A percentile compares a stretch with the other conserved stretches of the same genome.
Evolutionary conservation across 2,113 vertebrate species (phyloP).

Genomic region (Python bivittatus): DNA sequence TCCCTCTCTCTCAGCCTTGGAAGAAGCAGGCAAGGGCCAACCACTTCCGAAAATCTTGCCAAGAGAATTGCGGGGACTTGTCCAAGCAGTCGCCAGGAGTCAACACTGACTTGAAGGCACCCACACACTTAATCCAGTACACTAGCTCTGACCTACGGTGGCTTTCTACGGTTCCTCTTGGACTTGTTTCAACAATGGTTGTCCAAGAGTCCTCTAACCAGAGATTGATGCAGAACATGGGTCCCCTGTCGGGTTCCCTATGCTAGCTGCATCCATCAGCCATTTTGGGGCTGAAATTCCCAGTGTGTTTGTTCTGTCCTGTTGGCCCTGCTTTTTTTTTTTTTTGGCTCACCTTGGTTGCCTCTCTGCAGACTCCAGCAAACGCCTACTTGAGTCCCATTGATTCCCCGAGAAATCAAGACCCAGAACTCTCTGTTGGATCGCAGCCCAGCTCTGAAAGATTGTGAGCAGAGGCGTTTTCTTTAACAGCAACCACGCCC

Average conservation of each 20-base stretch:
- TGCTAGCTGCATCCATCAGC: not conserved
- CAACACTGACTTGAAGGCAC: not conserved
- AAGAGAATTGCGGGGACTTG: too few relatives aligned
- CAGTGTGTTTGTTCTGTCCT: not conserved
- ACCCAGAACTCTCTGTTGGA: not conserved
- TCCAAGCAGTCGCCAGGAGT: too few relatives aligned
- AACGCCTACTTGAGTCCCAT: not conserved
- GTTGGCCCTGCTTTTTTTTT: not conserved
- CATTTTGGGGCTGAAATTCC: not conserved
- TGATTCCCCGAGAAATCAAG: not conserved
- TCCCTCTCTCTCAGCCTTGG: too few relatives aligned
- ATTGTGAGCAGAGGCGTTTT: not conserved
- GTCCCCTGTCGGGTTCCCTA: not conserved
- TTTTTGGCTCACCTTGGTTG: not conserved
- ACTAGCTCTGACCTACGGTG: not conserved
- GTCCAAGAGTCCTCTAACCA: not conserved
- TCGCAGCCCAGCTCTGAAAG: not conserved
- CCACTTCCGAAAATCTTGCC: too few relatives aligned
- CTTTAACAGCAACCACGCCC: not conserved
- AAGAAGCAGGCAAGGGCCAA: too few relatives aligned
- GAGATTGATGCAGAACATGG: not conserved
- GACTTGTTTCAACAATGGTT: not conserved
- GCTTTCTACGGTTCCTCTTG: not conserved
- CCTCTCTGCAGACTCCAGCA: not conserved
- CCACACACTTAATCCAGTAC: not conserved